Base-by-base conservation (phyloP, 2,888 invertebrate genomes). In the Nomada flava region DNA sequence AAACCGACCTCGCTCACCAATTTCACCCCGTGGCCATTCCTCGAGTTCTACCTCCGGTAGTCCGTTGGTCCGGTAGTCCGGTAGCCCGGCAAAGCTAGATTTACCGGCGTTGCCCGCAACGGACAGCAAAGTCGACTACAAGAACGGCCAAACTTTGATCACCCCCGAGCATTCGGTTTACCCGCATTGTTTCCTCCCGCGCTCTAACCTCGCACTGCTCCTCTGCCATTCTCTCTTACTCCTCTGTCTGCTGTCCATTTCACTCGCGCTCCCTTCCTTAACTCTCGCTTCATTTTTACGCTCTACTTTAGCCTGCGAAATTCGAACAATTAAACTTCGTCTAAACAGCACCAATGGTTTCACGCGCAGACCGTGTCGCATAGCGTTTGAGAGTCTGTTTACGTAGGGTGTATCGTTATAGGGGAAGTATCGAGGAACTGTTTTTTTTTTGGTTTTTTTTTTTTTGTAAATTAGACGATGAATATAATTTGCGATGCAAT, bases 271-370 rank as follows among this genome's bases (percentile, higher is more conserved):
- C 55, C 42, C 53, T 5, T 20, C 18, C 44, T 57, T 50, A 26
- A 47, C 13, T 13, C 47, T 47, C 47, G 0, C 13, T 68, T 64
- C 57, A 55, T 64, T 62, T 70, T 76, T 50, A 63, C 50, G 13
- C 57, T 70, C 72, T 65, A 73, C 63, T 53, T 76, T 57, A 75
- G 44, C 64, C 62, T n/a, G 70, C 23, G 60, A 74, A 62, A 75
- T 53, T 78, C 80, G 83, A 85, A 71, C 70, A 67, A 81, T 83
- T 80, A 83, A 79, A 72, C 71, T 69, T 76, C 57, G 47, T 77
- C 86, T 86, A 87, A 85, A 85, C 79, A 86, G 86, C 86, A 86
- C 86, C 86, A 87, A 86, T 87, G 82, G 67, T 78, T 79, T 59
- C 82, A 42, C 74, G 57, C 77, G 60, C 52, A 15, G 18, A 11